Conservation (phyloP, 2,113 vertebrate species). For the Boleophthalmus pectinirostris region DNA sequence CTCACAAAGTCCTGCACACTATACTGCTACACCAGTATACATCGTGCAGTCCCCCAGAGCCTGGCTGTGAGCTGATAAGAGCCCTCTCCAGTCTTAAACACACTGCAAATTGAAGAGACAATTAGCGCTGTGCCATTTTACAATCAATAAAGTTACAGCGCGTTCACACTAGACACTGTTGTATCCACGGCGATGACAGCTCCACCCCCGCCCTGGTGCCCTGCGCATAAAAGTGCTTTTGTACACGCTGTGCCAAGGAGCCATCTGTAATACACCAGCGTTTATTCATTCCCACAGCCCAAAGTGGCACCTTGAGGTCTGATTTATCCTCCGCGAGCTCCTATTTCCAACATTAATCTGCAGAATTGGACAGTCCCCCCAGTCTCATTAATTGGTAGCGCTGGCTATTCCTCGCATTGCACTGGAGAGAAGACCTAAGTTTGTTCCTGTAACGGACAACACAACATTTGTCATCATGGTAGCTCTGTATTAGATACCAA, state of each 20-base stretch:
- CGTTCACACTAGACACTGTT: conserved; percentile 33
- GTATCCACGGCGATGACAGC: conserved; percentile 41
- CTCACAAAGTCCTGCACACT: background rate
- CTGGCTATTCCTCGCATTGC: conserved; percentile 13
- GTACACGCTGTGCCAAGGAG: conserved; percentile 34
- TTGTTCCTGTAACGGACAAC: conserved; percentile 31
- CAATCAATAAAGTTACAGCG: conserved; percentile 64
- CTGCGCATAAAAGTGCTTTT: conserved; percentile 26
- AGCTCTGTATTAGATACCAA: conserved; percentile 32
- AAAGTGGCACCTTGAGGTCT: conserved; percentile 19
- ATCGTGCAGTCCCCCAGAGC: conserved; percentile 34
- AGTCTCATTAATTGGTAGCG: conserved; percentile 48
- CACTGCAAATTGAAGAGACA: conserved; percentile 63
- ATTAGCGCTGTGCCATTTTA: conserved; percentile 67
- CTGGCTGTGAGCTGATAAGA: conserved; percentile 66
- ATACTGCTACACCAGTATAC: conserved; percentile 13
- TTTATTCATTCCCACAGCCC: conserved; percentile 32
- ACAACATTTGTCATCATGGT: conserved; percentile 28
- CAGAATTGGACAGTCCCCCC: conserved; percentile 21
- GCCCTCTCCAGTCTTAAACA: conserved; percentile 61
- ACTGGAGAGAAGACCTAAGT: conserved; percentile 5
- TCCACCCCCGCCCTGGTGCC: conserved; percentile 34
- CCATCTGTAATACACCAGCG: conserved; percentile 10
- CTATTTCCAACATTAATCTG: conserved; percentile 54
- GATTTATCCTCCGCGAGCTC: conserved; percentile 37